Percentiles rank a stretch among this genome's conserved stretches.
Evolutionary conservation across 2,797 vertebrate genomes (phyloP).

Genomic region (Pantherophis vulpinus): DNA sequence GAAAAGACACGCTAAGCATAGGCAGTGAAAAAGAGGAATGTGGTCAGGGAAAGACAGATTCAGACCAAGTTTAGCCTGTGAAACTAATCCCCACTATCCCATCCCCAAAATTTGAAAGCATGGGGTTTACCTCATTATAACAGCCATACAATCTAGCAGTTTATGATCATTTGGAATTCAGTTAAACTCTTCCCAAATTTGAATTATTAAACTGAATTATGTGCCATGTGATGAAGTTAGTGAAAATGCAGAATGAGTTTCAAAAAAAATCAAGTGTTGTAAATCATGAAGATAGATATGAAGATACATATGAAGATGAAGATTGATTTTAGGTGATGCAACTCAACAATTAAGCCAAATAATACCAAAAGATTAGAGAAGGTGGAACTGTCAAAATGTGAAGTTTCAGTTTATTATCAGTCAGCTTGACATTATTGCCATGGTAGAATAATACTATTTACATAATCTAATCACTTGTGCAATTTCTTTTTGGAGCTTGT

Average conservation of each 20-base stretch:
- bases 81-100: not conserved
- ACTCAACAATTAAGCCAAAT: not conserved
- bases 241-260: not conserved
- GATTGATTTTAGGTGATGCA: not conserved
- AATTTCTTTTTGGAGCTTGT: not conserved
- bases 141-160: not conserved
- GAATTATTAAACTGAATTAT: not conserved
- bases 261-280: not conserved
- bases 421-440: not conserved
- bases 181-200: not conserved
- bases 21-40: not conserved
- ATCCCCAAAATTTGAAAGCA: not conserved
- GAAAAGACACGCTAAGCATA: not conserved
- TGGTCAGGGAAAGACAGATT: not conserved
- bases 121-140: not conserved
- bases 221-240: not conserved
- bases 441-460: not conserved
- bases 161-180: not conserved
- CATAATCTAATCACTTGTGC: not conserved
- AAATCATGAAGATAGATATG: not conserved
- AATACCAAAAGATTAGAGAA: not conserved
- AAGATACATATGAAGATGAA: not conserved
- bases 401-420: not conserved
- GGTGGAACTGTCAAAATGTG: not conserved
- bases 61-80: not conserved